Conservation (phyloP, 2,888 invertebrate species). For the Nezara viridula region DNA sequence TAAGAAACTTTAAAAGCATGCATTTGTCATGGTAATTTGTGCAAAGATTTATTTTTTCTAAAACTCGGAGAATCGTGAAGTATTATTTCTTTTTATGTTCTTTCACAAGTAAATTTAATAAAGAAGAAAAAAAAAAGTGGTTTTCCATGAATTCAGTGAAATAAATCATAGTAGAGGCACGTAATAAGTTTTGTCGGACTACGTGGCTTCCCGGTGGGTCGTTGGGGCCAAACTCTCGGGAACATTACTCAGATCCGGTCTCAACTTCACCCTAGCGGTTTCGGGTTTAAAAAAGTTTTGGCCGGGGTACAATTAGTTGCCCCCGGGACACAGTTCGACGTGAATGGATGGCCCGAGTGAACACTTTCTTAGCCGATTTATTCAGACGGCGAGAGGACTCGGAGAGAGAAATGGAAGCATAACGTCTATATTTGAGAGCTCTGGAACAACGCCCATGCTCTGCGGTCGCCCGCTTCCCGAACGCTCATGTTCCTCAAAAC, state of each 20-base stretch:
- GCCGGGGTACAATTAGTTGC: neutral
- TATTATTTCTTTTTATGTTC: neutral
- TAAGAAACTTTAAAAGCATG: no score
- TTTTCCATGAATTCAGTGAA: neutral
- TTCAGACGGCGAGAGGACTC: neutral
- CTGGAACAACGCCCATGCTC: neutral
- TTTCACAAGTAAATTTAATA: neutral
- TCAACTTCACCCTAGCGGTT: conserved; percentile 9
- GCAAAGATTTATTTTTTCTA: neutral
- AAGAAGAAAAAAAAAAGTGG: neutral
- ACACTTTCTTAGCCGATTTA: conserved; percentile 23
- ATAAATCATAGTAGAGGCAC: neutral
- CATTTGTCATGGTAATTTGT: no score
- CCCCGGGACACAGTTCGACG: neutral
- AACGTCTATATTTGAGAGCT: conserved; percentile 39
- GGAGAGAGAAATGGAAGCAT: conserved; percentile 6
- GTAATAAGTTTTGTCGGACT: neutral
- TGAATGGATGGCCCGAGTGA: conserved; percentile 13
- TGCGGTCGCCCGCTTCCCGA: neutral
- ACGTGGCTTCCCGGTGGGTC: neutral
- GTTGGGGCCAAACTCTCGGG: neutral
- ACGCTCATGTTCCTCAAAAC: neutral
- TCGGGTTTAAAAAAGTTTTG: conserved; percentile 37
- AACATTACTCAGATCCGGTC: conserved; percentile 19
- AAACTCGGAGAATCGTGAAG: neutral